phyloP scores from a whole-genome alignment of 1,140 invertebrate genomes.

The Arion vulgaris region DNA sequence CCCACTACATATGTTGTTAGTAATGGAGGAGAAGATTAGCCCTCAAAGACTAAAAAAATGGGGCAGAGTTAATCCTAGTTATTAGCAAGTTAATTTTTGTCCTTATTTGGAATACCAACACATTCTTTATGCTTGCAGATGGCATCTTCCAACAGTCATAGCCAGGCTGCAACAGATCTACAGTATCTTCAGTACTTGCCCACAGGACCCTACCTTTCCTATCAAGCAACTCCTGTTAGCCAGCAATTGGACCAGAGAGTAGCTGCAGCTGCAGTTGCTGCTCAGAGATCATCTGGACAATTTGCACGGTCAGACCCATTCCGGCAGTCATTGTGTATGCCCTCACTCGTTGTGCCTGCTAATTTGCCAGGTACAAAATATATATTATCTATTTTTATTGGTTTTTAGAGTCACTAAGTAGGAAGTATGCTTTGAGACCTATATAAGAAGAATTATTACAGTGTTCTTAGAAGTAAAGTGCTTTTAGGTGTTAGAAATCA shows the following conservation, averaged over 20 bases:
- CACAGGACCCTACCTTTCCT: conserved; percentile 73
- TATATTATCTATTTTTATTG: too few species aligned
- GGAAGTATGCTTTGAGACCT: too few species aligned
- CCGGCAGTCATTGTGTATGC: conserved; percentile 81
- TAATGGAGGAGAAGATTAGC: too few species aligned
- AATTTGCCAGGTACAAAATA: conserved; percentile 66
- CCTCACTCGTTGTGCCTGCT: conserved; percentile 80
- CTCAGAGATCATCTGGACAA: conserved; percentile 71
- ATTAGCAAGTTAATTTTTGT: too few species aligned
- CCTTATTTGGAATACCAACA: too few species aligned
- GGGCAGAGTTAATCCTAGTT: too few species aligned
- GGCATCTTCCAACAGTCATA: conserved; percentile 59
- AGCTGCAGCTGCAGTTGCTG: conserved; percentile 49
- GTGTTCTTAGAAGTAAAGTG: too few species aligned
- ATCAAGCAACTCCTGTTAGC: conserved; percentile 65
- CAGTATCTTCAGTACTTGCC: conserved; percentile 85
- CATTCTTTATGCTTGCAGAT: conserved; percentile 58
- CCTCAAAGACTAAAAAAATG: too few species aligned
- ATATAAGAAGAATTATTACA: too few species aligned
- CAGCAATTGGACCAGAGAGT: conserved; percentile 65
- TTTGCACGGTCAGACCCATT: conserved; percentile 79
- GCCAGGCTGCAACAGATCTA: conserved; percentile 58
- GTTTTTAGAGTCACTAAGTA: too few species aligned
- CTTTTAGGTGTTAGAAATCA: too few species aligned
- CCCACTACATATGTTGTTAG: too few species aligned